Base-by-base conservation (phyloP, 2,797 vertebrate species). In the Naso thynnoides region DNA sequence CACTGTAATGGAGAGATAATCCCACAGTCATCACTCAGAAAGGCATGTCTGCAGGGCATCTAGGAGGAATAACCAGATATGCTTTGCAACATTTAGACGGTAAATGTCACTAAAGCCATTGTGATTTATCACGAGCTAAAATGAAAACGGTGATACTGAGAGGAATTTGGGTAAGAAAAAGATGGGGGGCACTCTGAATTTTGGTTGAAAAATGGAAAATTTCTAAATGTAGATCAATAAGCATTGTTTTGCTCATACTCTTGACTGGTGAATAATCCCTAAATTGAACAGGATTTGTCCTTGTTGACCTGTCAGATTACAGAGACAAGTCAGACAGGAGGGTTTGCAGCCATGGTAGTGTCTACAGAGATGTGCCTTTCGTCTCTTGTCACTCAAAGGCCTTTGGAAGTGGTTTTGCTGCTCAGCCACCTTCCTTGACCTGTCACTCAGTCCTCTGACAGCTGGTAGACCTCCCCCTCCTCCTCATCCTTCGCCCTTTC, bases 371-470 rank as follows among this genome's bases (percentile, higher is more conserved):
- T 77, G 86, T 81, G 87, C 73, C 82, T 90, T 70, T 92, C 66
- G 71, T 92, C 88, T 89, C 33, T 63, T 91, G 84, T 87, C 91
- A 87, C 84, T 86, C 76, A 84, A 74, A 83, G 82, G 64, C 73
- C 71, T 85, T 90, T 79, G 83, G 77, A 83, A 81, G 79, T n/a
- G 88, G 83, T 91, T 91, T 91, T 89, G 87, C 83, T 71, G 71
- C 84, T 89, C 78, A 74, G 79, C 88, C 86, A 89, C 88, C 87
- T 93, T 89, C 86, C 89, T 85, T 92, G 90, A 94, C 90, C 92
- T 93, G 92, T 94, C 94, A 94, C 83, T 94, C 91, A 92, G 61
- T 80, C 82, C 84, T 87, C 82, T 90, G 88, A 92, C 92, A 93
- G 89, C 89, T 91, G 86, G 60, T 84, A 78, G 76, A 58, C 79